Base-by-base conservation (phyloP, 1,140 invertebrate species). In the Hermetia illucens region DNA sequence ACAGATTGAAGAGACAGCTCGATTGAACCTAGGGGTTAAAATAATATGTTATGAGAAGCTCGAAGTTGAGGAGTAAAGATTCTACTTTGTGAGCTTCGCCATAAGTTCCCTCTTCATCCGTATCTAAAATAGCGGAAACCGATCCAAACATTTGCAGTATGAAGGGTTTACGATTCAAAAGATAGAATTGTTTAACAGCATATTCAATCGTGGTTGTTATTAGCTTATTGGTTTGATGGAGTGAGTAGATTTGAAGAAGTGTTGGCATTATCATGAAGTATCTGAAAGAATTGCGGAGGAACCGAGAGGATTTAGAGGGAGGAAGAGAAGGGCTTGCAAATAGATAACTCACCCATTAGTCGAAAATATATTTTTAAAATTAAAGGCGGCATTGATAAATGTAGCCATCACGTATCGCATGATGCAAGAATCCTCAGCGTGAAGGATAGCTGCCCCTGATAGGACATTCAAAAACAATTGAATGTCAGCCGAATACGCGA, bases 71-170 rank as follows among this genome's bases (percentile, higher is more conserved):
- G 17, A n/a, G 4, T 25, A 39, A 21, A 15, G 12, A 10, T 48
- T 51, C 55, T 55, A 85, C 85, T 64, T 93, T 93, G 51, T 87
- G 88, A 13, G 85, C 86, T 63, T 94, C 87, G 3, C 86, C 87
- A 55, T 80, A 83, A 4, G 79, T 74, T 33, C 79, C 78, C 40
- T 79, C 76, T 52, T 85, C 82, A 56, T 98, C 92, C 2, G 85
- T 88, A 55, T 98, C 93, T 21, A 98, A 68, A 50, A 98, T 89
- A 2, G 92, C 84, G 0, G 95, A 95, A 3, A 96, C 83, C 32
- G 89, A 93, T 5, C 95, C 95, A 67, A 98, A 98, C 90, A 98
- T 94, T 73, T 99, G 88, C 16, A 98, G 68, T 43, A 98, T 90
- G 53, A 98, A 99, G 2, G 95, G 94, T 57, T 98, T 98, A 39